A percentile compares a stretch with the other conserved stretches of the same genome.
phyloP scores from a whole-genome alignment of 2,797 vertebrate genomes.

The Orestias chungarensis region DNA sequence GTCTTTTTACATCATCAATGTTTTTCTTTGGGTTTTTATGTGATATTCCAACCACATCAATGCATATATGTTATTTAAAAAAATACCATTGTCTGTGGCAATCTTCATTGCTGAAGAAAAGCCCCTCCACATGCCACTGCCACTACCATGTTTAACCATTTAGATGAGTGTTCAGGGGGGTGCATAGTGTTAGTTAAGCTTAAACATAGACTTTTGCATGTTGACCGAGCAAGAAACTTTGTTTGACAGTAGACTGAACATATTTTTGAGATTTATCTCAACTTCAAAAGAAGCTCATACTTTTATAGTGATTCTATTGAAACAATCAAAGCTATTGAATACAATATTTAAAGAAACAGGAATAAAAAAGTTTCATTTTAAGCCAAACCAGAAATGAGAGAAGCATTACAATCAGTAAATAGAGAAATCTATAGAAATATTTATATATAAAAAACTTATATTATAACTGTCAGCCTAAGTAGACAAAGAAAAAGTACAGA shows the following conservation, averaged over 20 bases:
- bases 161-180: background rate
- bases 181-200: background rate
- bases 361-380: background rate
- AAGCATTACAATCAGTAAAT: too few relatives aligned
- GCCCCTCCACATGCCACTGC: background rate
- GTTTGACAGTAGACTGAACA: too few relatives aligned
- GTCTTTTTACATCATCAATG: background rate
- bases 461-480: background rate
- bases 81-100: background rate
- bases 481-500: background rate
- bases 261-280: background rate
- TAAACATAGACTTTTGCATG: background rate
- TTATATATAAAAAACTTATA: too few relatives aligned
- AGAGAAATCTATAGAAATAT: too few relatives aligned
- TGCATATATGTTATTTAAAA: too few relatives aligned
- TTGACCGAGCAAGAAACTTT: too few relatives aligned
- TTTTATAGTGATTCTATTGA: background rate
- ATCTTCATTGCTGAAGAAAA: background rate
- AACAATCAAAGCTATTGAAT: background rate
- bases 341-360: background rate
- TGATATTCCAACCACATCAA: background rate
- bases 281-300: background rate
- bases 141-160: background rate
- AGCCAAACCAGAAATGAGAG: background rate
- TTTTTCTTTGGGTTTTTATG: background rate